A percentile compares a stretch with the other conserved stretches of the same genome.
Evolutionary conservation across 2,113 vertebrate species (phyloP).

Genomic region (Atrichornis clamosus): DNA sequence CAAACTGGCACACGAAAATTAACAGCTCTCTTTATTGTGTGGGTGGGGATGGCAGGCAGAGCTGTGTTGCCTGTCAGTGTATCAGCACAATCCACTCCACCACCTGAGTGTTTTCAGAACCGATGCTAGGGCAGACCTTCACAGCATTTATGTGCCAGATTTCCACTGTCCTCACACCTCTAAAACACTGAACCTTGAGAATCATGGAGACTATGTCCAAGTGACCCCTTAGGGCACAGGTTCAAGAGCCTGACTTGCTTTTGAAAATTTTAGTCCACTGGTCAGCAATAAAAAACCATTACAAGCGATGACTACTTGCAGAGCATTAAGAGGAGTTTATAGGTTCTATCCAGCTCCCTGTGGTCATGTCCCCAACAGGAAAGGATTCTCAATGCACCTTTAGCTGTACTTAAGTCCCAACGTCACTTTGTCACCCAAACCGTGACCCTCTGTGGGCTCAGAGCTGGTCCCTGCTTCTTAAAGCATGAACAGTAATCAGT

Average conservation of each 20-base stretch:
- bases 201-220: neutral
- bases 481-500: neutral
- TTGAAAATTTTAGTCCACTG: neutral
- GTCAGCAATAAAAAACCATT: neutral
- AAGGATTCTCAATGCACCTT: neutral
- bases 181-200: neutral
- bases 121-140: neutral
- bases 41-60: slow-evolving; percentile 3
- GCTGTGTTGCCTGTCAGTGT: neutral
- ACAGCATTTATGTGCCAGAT: neutral
- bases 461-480: neutral
- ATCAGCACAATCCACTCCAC: neutral
- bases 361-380: neutral
- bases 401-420: neutral
- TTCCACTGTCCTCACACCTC: neutral
- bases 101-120: neutral
- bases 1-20: neutral
- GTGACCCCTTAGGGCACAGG: neutral
- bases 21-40: neutral
- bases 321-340: neutral
- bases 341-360: neutral
- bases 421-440: neutral
- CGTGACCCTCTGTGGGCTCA: neutral
- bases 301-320: neutral
- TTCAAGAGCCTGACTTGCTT: neutral